Evolutionary conservation across 2,888 invertebrate species (phyloP).

Genomic region (Cybosia mesomella): DNA sequence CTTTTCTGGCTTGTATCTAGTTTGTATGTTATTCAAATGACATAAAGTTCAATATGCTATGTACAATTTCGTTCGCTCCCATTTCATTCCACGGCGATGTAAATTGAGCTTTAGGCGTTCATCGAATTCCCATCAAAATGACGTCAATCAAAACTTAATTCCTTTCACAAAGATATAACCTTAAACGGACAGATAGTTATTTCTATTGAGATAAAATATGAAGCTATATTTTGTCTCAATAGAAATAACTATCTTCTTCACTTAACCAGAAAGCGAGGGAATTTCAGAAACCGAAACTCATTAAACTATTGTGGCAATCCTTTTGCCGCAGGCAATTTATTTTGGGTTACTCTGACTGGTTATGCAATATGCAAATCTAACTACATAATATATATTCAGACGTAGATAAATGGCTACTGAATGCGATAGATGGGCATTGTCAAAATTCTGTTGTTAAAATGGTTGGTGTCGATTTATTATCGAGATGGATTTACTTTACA

Average conservation of each 20-base stretch:
- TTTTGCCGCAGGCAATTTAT: slow-evolving; percentile 22
- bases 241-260: too few species aligned
- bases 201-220: background rate
- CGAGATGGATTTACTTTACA: background rate
- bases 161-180: background rate
- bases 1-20: too few species aligned
- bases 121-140: background rate
- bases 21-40: too few species aligned
- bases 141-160: background rate
- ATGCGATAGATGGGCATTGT: slow-evolving; percentile 7
- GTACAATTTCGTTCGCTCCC: too few species aligned
- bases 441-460: slow-evolving; percentile 6
- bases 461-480: background rate
- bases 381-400: slow-evolving; percentile 7
- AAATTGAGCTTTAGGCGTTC: background rate
- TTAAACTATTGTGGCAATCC: slow-evolving; percentile 36
- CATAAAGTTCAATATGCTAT: too few species aligned
- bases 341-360: slow-evolving; percentile 10
- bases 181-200: background rate
- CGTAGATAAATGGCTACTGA: background rate
- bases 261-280: background rate
- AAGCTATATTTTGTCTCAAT: too few species aligned
- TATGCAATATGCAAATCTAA: slow-evolving; percentile 28
- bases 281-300: slow-evolving; percentile 28
- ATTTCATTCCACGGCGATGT: too few species aligned